These are phyloP conservation scores for Maniola hyperantus DNA, from an alignment of 2,888 invertebrate genomes.

Conservation along the genomic window DNA sequence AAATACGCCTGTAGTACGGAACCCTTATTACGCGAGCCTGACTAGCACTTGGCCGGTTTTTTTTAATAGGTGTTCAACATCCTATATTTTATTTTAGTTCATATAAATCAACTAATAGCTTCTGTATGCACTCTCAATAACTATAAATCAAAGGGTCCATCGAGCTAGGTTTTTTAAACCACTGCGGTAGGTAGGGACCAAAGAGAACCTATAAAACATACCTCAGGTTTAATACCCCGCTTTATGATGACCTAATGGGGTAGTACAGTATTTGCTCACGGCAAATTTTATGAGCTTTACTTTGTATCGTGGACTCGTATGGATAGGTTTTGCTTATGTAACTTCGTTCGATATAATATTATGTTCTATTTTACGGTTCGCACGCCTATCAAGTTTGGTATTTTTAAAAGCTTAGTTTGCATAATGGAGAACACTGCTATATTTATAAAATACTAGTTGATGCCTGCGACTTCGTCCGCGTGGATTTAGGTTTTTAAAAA, in stretches of 20 bases:
- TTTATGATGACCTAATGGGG: constrained; percentile 55
- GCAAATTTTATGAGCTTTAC: constrained; percentile 48
- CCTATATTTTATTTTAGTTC: background rate
- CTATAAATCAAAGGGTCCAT: constrained; percentile 9
- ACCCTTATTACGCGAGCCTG: no score
- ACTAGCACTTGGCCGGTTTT: no score
- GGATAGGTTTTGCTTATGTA: constrained; percentile 20
- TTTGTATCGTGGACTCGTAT: constrained; percentile 43
- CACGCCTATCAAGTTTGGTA: background rate
- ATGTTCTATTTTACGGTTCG: background rate
- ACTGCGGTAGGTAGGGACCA: constrained; percentile 49
- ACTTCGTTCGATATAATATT: background rate
- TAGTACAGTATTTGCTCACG: constrained; percentile 46
- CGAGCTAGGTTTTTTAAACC: constrained; percentile 4
- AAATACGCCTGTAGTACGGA: no score
- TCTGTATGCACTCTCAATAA: background rate
- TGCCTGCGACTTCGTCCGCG: no score
- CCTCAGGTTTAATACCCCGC: constrained; percentile 49
- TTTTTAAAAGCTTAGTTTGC: background rate
- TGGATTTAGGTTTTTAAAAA: no score
- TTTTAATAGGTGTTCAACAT: no score
- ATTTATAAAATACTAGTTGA: no score
- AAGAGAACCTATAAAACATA: constrained; percentile 47
- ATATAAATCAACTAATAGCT: background rate
- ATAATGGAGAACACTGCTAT: no score